A percentile compares a stretch with the other conserved stretches of the same genome.
These are phyloP conservation scores for Ctenicera cuprea DNA, from an alignment of 2,888 invertebrate genomes.

Conservation along the genomic window DNA sequence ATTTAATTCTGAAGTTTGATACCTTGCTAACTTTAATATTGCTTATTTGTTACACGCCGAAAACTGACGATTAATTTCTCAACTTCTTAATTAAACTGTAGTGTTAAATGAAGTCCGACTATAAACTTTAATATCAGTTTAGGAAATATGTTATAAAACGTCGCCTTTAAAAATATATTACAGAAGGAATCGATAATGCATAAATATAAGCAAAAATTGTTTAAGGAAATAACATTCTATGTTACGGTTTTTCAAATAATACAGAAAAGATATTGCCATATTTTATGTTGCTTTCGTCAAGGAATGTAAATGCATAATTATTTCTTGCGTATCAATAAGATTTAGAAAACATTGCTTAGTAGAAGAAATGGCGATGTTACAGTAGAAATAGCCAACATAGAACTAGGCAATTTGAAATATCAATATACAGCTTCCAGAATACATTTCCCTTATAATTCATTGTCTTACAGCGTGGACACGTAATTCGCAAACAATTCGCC, in stretches of 20 bases:
- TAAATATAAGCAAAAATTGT: too few relatives aligned
- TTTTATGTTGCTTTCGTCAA: too few relatives aligned
- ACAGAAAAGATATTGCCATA: too few relatives aligned
- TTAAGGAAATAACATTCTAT: too few relatives aligned
- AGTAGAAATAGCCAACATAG: too few relatives aligned
- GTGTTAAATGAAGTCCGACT: background rate
- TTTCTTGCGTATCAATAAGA: too few relatives aligned
- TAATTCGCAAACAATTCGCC: conserved; percentile 37
- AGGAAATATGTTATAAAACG: background rate
- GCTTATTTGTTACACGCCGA: conserved; percentile 12
- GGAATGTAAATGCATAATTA: too few relatives aligned
- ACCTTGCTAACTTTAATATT: conserved; percentile 24
- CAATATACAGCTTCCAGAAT: background rate
- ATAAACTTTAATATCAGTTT: background rate
- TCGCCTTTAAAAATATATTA: background rate
- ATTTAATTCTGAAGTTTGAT: conserved; percentile 16
- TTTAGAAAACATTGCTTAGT: too few relatives aligned
- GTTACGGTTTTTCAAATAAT: too few relatives aligned
- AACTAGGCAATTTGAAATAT: too few relatives aligned
- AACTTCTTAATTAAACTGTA: conserved; percentile 25
- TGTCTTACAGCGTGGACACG: conserved; percentile 35
- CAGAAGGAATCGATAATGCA: too few relatives aligned
- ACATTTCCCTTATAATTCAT: background rate
- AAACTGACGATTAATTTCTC: conserved; percentile 17
- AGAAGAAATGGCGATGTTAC: too few relatives aligned